Percentiles rank a stretch among this genome's conserved stretches.
phyloP scores from a whole-genome alignment of 1,140 invertebrate genomes.

The Heterodera carotae region DNA sequence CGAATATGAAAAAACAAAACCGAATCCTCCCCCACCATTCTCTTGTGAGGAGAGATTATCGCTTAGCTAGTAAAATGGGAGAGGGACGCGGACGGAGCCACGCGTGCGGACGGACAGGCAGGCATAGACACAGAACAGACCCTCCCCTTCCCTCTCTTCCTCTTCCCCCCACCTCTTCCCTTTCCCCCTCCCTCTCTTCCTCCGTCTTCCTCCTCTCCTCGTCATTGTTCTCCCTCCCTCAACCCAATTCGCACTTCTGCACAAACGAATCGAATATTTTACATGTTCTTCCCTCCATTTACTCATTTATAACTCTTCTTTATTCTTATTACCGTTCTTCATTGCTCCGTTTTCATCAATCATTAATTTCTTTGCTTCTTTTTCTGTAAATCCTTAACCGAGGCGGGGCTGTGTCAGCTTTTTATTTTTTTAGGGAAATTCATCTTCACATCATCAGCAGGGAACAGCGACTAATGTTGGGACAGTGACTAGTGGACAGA shows the following conservation, averaged over 20 bases:
- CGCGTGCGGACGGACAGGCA: too few relatives aligned
- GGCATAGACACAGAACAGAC: too few relatives aligned
- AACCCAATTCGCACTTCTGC: too few relatives aligned
- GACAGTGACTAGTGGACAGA: conserved; percentile 12
- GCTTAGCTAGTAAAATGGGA: too few relatives aligned
- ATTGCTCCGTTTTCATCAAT: not conserved
- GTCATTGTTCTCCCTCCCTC: not conserved
- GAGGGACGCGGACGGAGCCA: too few relatives aligned
- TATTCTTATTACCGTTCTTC: too few relatives aligned
- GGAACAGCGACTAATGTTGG: not conserved
- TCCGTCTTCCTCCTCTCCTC: not conserved
- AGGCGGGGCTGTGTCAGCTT: too few relatives aligned
- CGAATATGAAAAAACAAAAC: too few relatives aligned
- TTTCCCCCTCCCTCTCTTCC: not conserved
- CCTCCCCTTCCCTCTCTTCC: not conserved
- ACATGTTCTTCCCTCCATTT: not conserved
- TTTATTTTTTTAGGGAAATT: not conserved
- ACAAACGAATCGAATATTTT: not conserved
- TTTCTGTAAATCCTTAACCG: too few relatives aligned
- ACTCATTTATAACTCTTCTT: conserved; percentile 2
- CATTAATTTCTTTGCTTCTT: not conserved
- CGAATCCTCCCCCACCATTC: too few relatives aligned
- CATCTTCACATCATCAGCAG: conserved; percentile 8
- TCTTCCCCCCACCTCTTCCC: not conserved
- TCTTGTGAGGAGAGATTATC: too few relatives aligned